These are phyloP conservation scores for Isaurus tuberculatus DNA, from an alignment of 92 coral and sea anemone species.

Conservation along the genomic window DNA sequence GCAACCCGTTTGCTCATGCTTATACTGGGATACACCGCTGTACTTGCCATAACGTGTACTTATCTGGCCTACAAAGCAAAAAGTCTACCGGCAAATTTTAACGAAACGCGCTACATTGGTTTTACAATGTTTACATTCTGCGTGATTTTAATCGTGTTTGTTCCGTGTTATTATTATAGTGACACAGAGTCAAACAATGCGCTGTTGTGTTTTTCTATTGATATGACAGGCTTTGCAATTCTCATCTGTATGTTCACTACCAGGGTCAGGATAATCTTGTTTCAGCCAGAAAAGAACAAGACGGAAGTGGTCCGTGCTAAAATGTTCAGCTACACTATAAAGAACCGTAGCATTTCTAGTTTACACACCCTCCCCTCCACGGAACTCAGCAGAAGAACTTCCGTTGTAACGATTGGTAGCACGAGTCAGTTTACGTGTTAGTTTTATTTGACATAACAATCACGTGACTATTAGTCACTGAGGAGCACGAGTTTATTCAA, in stretches of 20 bases:
- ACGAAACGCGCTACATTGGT: constrained; percentile 91
- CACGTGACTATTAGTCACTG: too few relatives aligned
- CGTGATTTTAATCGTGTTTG: constrained; percentile 83
- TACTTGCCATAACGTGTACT: constrained; percentile 88
- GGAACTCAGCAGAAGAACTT: constrained; percentile 66
- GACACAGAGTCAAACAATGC: constrained; percentile 58
- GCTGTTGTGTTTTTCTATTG: constrained; percentile 70
- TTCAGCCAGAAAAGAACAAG: constrained; percentile 89
- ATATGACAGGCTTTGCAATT: constrained; percentile 77
- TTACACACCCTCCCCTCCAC: constrained; percentile 46
- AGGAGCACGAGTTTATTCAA: not conserved
- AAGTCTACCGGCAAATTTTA: constrained; percentile 92
- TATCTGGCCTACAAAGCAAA: constrained; percentile 92
- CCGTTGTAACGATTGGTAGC: constrained; percentile 82
- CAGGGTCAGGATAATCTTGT: constrained; percentile 83
- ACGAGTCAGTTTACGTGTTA: constrained; percentile 50
- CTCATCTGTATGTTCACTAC: constrained; percentile 87
- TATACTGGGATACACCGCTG: constrained; percentile 88
- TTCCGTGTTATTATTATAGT: constrained; percentile 81
- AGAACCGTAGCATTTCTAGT: constrained; percentile 66
- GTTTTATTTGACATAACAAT: not conserved
- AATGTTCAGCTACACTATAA: constrained; percentile 86
- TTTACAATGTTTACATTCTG: constrained; percentile 95
- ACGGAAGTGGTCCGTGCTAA: constrained; percentile 90
- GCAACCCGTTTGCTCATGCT: constrained; percentile 79